phyloP scores from a whole-genome alignment of 2,888 invertebrate species.

The Lasius fuliginosus region DNA sequence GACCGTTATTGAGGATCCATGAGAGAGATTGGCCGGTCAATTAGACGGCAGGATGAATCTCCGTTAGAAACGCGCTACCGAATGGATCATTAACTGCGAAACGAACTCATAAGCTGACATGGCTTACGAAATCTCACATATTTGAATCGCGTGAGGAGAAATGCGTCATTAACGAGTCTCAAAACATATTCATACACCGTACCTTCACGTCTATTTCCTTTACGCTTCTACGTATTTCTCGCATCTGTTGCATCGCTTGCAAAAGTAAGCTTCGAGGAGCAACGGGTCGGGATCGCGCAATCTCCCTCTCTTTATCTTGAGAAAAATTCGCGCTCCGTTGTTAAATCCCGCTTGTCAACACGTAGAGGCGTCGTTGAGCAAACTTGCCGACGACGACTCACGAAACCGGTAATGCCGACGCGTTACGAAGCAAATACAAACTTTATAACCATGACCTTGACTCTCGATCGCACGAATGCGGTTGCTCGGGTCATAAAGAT shows the following conservation, averaged over 20 bases:
- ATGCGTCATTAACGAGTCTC: not conserved
- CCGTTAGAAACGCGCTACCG: slow-evolving; percentile 66
- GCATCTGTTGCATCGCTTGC: not conserved
- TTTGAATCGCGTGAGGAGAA: slow-evolving; percentile 7
- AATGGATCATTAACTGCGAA: slow-evolving; percentile 59
- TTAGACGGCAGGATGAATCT: slow-evolving; percentile 64
- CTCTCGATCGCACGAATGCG: slow-evolving; percentile 48
- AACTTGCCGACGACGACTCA: slow-evolving; percentile 22
- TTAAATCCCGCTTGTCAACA: slow-evolving; percentile 32
- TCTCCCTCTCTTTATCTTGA: not conserved
- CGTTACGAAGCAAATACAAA: slow-evolving; percentile 43
- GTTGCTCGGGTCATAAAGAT: slow-evolving; percentile 42
- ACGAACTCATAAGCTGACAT: slow-evolving; percentile 27
- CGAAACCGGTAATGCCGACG: slow-evolving; percentile 36
- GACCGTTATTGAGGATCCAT: slow-evolving; percentile 68
- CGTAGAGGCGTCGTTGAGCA: slow-evolving; percentile 16
- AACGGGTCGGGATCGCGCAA: not conserved
- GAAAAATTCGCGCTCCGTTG: not conserved
- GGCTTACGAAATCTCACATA: slow-evolving; percentile 14
- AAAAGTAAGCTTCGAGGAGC: not conserved
- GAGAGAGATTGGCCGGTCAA: slow-evolving; percentile 64
- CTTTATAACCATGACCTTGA: slow-evolving; percentile 50
- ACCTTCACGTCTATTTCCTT: not conserved
- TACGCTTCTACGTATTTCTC: not conserved
- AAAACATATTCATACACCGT: not conserved